A percentile compares a stretch with the other conserved stretches of the same genome.
phyloP scores from a whole-genome alignment of 1,140 invertebrate species.

The Pentalonia nigronervosa region DNA sequence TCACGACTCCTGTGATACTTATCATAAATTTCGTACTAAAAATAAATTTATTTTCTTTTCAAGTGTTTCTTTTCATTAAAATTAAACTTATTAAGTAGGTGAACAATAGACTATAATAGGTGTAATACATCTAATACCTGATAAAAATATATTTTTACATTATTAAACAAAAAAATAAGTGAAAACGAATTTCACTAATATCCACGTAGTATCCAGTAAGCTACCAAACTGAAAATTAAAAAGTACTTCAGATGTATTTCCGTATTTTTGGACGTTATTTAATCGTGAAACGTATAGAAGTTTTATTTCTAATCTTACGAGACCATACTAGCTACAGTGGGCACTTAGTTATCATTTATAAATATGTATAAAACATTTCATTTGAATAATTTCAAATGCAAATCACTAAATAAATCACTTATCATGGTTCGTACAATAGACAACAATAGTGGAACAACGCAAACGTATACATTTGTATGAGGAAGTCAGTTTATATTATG shows the following conservation, averaged over 20 bases:
- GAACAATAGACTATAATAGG: neutral
- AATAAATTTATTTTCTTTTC: neutral
- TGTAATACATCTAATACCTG: neutral
- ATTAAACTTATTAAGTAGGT: neutral
- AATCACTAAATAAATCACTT: neutral
- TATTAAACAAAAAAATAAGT: neutral
- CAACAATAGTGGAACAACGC: neutral
- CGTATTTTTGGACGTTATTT: neutral
- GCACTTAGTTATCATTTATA: neutral
- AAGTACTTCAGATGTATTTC: neutral
- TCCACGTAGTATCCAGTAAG: neutral
- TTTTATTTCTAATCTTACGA: neutral
- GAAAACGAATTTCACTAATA: neutral
- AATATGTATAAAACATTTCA: neutral
- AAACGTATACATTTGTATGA: neutral
- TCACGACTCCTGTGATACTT: neutral
- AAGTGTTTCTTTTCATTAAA: neutral
- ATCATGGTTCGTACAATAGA: neutral
- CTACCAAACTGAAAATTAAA: neutral
- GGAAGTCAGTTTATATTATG: neutral
- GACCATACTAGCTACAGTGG: no score
- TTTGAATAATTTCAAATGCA: neutral
- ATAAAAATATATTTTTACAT: neutral
- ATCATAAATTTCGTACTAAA: neutral
- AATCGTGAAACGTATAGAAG: neutral